phyloP scores from a whole-genome alignment of 2,113 vertebrate genomes.

The Crotophaga sulcirostris region DNA sequence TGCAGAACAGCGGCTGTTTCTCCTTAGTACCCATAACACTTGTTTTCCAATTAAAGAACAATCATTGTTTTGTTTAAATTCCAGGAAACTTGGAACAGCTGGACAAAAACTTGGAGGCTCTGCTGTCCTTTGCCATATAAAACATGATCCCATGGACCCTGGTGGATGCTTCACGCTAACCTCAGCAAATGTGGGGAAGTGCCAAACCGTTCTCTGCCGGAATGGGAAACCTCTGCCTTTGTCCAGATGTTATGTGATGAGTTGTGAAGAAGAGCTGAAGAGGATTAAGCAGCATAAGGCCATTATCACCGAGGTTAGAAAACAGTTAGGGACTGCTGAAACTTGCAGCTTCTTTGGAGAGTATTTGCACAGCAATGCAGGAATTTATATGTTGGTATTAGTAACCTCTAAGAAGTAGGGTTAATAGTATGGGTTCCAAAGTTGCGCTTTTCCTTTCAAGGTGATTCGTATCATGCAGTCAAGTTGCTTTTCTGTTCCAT shows the following conservation, averaged over 20 bases:
- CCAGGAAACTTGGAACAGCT: constrained; percentile 94
- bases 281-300: constrained; percentile 92
- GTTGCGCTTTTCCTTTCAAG: neutral
- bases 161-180: constrained; percentile 92
- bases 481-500: neutral
- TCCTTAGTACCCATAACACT: neutral
- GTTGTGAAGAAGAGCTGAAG: constrained; percentile 88
- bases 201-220: constrained; percentile 92
- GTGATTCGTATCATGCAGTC: neutral
- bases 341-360: neutral
- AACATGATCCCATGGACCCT: constrained; percentile 92
- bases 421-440: neutral
- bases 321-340: neutral
- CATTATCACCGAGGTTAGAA: constrained; percentile 92
- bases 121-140: constrained; percentile 95
- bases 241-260: constrained; percentile 87
- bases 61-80: constrained; percentile 33
- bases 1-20: neutral
- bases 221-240: constrained; percentile 91
- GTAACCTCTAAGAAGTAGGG: neutral
- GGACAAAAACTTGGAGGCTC: constrained; percentile 97
- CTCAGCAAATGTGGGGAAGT: constrained; percentile 96
- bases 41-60: neutral
- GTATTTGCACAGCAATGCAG: neutral
- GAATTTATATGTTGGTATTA: neutral